Conservation (phyloP, 2,113 vertebrate genomes). For the Trematocara stigmaticum region DNA sequence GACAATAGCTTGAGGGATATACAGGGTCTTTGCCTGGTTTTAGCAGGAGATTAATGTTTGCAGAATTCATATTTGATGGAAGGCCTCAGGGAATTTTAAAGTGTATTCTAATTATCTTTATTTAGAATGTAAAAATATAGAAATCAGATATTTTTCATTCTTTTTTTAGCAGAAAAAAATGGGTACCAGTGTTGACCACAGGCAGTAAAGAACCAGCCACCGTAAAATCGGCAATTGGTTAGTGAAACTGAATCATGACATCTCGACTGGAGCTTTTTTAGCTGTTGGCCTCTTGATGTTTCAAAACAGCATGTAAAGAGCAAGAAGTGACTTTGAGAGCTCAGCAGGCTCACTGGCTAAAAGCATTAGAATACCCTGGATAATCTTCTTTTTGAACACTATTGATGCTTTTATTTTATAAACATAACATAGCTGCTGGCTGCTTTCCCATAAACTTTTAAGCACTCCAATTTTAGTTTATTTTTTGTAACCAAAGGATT, state of each 20-base stretch:
- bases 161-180: neutral
- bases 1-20: too few relatives aligned
- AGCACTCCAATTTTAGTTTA: neutral
- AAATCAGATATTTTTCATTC: fast-evolving
- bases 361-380: neutral
- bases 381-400: neutral
- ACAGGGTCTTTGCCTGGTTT: too few relatives aligned
- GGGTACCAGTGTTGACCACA: neutral
- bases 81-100: neutral
- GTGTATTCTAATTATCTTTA: neutral
- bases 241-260: fast-evolving
- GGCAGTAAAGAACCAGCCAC: neutral
- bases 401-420: neutral
- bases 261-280: neutral
- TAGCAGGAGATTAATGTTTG: too few relatives aligned
- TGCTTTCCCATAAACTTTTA: neutral
- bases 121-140: neutral
- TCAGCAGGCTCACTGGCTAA: neutral
- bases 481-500: neutral
- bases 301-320: neutral
- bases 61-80: too few relatives aligned
- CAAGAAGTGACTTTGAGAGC: neutral
- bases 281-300: neutral
- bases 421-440: neutral
- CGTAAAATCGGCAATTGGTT: fast-evolving